Evolutionary conservation across 2,888 invertebrate species (phyloP).

Genomic region (Drosophila peninsularis): DNA sequence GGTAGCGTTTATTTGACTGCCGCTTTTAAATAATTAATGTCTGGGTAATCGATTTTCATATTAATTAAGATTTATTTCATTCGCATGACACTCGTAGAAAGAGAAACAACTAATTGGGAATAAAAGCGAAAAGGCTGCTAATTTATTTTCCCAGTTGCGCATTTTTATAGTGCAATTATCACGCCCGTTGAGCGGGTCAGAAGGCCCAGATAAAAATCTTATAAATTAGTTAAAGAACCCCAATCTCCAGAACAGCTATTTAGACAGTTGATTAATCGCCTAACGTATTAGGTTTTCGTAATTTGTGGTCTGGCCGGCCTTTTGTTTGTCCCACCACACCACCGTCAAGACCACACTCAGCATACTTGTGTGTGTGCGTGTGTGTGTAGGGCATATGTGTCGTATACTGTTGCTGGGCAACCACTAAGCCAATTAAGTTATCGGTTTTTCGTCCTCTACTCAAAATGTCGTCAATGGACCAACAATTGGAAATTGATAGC

Average conservation of each 20-base stretch:
- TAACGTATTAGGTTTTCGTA: constrained; percentile 68
- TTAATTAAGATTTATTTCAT: constrained; percentile 77
- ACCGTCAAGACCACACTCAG: neutral
- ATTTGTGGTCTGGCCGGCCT: constrained; percentile 52
- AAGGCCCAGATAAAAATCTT: constrained; percentile 60
- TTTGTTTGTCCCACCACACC: constrained; percentile 19
- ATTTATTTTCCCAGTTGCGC: constrained; percentile 69
- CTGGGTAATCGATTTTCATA: constrained; percentile 76
- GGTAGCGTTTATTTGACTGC: constrained; percentile 48
- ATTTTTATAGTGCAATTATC: constrained; percentile 77
- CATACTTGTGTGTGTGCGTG: constrained; percentile 15
- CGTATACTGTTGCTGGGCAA: constrained; percentile 43
- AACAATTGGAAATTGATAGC: constrained; percentile 74
- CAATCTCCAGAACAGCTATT: constrained; percentile 38
- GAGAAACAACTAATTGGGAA: constrained; percentile 8
- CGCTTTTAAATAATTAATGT: constrained; percentile 72
- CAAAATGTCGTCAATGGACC: constrained; percentile 76
- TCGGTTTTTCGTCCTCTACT: constrained; percentile 49
- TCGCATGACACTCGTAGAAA: constrained; percentile 9
- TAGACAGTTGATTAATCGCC: constrained; percentile 74
- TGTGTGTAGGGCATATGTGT: constrained; percentile 17
- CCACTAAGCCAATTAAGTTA: constrained; percentile 70
- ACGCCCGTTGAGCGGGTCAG: constrained; percentile 49
- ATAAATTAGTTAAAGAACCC: constrained; percentile 70
- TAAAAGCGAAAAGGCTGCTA: constrained; percentile 43